These are phyloP conservation scores for Ichneumoninae sp. DNA, from an alignment of 2,888 invertebrate genomes.

Conservation along the genomic window DNA sequence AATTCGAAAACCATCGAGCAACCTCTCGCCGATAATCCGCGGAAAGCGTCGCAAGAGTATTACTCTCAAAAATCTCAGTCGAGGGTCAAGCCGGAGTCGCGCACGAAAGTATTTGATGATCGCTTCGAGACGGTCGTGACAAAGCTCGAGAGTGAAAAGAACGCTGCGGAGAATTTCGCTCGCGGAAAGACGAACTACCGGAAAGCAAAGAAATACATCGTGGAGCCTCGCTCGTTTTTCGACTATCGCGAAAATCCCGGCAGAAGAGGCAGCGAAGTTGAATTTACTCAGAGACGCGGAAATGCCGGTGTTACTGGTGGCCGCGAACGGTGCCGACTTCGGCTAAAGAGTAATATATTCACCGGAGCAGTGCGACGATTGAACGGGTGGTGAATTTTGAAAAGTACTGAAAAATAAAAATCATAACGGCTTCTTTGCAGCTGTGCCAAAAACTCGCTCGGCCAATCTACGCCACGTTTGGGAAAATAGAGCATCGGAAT, in stretches of 20 bases:
- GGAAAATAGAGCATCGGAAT: conserved; percentile 46
- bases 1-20: conserved; percentile 38
- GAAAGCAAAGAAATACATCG: conserved; percentile 36
- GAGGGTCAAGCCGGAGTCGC: conserved; percentile 23
- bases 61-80: not conserved
- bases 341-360: conserved; percentile 57
- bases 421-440: conserved; percentile 69
- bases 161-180: not conserved
- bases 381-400: not conserved
- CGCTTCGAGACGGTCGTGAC: conserved; percentile 26
- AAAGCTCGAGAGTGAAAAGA: conserved; percentile 26
- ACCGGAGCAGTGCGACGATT: not conserved
- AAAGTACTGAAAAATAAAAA: conserved; percentile 4
- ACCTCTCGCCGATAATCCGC: conserved; percentile 11
- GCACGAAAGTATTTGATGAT: conserved; percentile 10
- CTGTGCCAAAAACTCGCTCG: conserved; percentile 70
- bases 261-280: conserved; percentile 64
- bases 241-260: conserved; percentile 69
- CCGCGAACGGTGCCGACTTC: conserved; percentile 52
- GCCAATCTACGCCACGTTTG: conserved; percentile 56
- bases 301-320: conserved; percentile 22
- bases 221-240: conserved; percentile 64
- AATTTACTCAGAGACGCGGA: conserved; percentile 59
- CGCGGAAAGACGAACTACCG: conserved; percentile 37
- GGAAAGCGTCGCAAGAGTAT: conserved; percentile 11